These are phyloP conservation scores for Hydractinia symbiolongicarpus DNA, from an alignment of 30 jellyfish, hydroid and myxozoan genomes.

Conservation along the genomic window DNA sequence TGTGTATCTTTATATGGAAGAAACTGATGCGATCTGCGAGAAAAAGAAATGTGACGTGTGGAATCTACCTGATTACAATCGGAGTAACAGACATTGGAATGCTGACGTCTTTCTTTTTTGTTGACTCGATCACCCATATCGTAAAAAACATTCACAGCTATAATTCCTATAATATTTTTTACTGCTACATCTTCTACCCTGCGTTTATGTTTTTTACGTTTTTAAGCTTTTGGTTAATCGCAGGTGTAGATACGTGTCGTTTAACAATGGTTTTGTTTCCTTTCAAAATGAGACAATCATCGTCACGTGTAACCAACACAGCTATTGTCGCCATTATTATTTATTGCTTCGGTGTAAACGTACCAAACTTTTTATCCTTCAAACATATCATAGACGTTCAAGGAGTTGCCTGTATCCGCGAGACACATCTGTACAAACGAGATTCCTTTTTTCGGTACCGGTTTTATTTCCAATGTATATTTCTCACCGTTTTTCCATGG, in stretches of 20 bases:
- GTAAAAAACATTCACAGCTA: background rate
- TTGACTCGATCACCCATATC: background rate
- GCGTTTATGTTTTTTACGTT: constrained; percentile 11
- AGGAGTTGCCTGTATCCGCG: background rate
- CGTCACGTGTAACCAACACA: constrained; percentile 3
- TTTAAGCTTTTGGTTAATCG: constrained; percentile 19
- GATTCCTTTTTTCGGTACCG: background rate
- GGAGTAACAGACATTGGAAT: constrained; percentile 2
- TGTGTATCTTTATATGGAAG: background rate
- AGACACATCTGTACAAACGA: background rate
- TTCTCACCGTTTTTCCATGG: constrained; percentile 9
- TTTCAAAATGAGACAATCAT: constrained; percentile 7
- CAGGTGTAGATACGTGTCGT: constrained; percentile 26
- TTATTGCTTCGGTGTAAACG: background rate
- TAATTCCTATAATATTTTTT: background rate
- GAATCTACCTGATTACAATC: constrained; percentile 8
- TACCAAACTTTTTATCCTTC: constrained; percentile 10
- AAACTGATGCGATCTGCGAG: background rate
- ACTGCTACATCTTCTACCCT: constrained; percentile 12
- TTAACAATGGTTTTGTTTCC: constrained; percentile 16
- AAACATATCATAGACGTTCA: background rate
- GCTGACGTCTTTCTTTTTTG: background rate
- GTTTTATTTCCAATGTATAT: constrained; percentile 8
- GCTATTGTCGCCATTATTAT: background rate
- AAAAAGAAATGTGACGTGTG: constrained; percentile 16